Conservation (phyloP, 1,140 invertebrate species). For the Drosophila bocqueti region DNA sequence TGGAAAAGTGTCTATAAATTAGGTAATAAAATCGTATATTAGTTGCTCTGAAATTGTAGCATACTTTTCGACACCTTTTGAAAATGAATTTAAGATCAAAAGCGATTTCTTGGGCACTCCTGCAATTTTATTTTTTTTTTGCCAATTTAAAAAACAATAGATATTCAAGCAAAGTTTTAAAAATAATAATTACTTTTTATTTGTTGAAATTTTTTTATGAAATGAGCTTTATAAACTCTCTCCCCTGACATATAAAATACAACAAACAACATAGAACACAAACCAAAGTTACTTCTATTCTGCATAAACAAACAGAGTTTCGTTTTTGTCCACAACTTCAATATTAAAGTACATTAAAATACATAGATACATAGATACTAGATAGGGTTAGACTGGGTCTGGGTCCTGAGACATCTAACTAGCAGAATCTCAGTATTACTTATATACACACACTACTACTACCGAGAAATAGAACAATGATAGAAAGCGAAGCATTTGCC, state of each 20-base stretch:
- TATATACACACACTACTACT: conserved; percentile 45
- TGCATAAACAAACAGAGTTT: conserved; percentile 48
- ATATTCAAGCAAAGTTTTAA: background rate
- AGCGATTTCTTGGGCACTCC: background rate
- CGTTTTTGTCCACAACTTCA: conserved; percentile 52
- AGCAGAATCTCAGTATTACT: conserved; percentile 79
- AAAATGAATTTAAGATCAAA: too few species aligned
- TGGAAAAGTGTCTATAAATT: too few species aligned
- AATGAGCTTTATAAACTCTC: background rate
- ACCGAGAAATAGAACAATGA: conserved; percentile 13
- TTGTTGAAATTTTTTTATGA: background rate
- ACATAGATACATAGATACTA: conserved; percentile 37
- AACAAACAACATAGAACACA: conserved; percentile 35
- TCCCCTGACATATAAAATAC: conserved; percentile 13
- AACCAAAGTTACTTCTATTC: conserved; percentile 64
- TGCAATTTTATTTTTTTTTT: background rate
- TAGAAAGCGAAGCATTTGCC: conserved; percentile 39
- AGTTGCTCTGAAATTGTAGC: too few species aligned
- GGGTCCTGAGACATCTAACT: conserved; percentile 72
- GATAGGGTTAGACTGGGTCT: conserved; percentile 43
- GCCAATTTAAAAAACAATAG: background rate
- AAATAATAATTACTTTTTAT: background rate
- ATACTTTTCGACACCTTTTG: too few species aligned
- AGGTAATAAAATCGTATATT: too few species aligned
- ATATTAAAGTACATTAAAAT: conserved; percentile 56